Percentiles rank a stretch among this genome's conserved stretches.
These are phyloP conservation scores for Sebastes reedi DNA, from an alignment of 2,797 vertebrate species.

Conservation along the genomic window DNA sequence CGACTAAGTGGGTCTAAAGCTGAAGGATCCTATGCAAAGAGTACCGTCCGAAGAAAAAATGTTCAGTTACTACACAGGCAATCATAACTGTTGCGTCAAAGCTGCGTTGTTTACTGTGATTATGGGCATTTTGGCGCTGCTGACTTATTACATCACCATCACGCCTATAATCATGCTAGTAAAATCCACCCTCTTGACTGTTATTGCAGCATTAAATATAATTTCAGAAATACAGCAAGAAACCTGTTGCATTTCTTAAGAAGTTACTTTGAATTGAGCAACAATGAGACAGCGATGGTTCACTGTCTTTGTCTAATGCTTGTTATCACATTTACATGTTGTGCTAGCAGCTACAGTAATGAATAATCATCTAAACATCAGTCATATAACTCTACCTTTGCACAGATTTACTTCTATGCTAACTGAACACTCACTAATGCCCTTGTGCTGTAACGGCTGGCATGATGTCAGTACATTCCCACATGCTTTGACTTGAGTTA, in stretches of 20 bases:
- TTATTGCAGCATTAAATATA: conserved; percentile 33
- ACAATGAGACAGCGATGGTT: background rate
- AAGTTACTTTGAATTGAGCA: conserved; percentile 5
- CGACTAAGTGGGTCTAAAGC: conserved; percentile 1
- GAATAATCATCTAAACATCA: background rate
- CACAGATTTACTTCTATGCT: conserved; percentile 12
- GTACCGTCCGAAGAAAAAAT: background rate
- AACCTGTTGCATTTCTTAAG: conserved; percentile 1
- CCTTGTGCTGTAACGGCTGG: conserved; percentile 10
- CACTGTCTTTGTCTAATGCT: background rate
- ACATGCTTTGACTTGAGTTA: conserved; percentile 49
- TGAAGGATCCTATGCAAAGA: conserved; percentile 10
- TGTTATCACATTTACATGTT: background rate
- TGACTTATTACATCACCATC: conserved; percentile 52
- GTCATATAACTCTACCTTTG: background rate
- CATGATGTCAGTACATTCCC: conserved; percentile 28
- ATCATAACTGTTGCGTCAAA: conserved; percentile 12
- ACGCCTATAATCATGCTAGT: conserved; percentile 49
- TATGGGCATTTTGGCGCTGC: conserved; percentile 48
- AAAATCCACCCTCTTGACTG: conserved; percentile 31
- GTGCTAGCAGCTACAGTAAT: no score
- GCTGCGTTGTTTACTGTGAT: conserved; percentile 58
- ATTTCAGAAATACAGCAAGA: conserved; percentile 11
- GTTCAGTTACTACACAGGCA: background rate
- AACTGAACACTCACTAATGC: conserved; percentile 20